These are phyloP conservation scores for Drosophila quinaria DNA, from an alignment of 2,888 invertebrate genomes.

Conservation along the genomic window DNA sequence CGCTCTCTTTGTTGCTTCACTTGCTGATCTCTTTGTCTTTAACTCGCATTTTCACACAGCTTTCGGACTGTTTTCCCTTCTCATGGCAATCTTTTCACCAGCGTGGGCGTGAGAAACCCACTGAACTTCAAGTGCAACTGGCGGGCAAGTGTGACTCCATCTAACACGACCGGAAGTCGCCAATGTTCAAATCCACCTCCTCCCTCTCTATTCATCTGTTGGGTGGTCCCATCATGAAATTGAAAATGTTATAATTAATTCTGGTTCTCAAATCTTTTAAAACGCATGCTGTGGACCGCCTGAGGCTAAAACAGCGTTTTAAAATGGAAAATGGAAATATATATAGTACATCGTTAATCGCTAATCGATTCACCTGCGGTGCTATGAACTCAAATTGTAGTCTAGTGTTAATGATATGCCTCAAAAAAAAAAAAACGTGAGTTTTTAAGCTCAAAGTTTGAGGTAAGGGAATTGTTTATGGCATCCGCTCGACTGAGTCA, in stretches of 20 bases:
- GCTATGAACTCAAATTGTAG: slow-evolving; percentile 15
- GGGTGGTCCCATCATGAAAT: slow-evolving; percentile 43
- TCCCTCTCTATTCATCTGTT: neutral
- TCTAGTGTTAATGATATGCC: slow-evolving; percentile 44
- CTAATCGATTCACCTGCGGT: slow-evolving; percentile 18
- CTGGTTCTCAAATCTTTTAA: neutral
- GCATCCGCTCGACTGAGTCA: slow-evolving; percentile 70
- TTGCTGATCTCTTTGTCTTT: slow-evolving; percentile 35
- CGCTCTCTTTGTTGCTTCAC: neutral
- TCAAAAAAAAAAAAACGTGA: slow-evolving; percentile 36
- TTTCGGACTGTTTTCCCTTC: slow-evolving; percentile 66
- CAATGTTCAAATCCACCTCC: slow-evolving; percentile 35
- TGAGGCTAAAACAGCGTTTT: slow-evolving; percentile 27
- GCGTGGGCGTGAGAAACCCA: slow-evolving; percentile 78
- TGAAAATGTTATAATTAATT: slow-evolving; percentile 40
- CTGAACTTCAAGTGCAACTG: slow-evolving; percentile 65
- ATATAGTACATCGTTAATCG: slow-evolving; percentile 35
- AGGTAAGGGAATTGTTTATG: slow-evolving; percentile 63
- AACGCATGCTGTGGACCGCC: slow-evolving; percentile 62
- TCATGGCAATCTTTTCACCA: slow-evolving; percentile 54
- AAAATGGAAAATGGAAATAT: slow-evolving; percentile 27
- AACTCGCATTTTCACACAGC: slow-evolving; percentile 59
- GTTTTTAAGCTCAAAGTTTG: slow-evolving; percentile 13
- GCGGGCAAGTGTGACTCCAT: slow-evolving; percentile 38
- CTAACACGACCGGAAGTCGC: slow-evolving; percentile 69